phyloP scores from a whole-genome alignment of 1,140 invertebrate species.

The Drosophila auraria region DNA sequence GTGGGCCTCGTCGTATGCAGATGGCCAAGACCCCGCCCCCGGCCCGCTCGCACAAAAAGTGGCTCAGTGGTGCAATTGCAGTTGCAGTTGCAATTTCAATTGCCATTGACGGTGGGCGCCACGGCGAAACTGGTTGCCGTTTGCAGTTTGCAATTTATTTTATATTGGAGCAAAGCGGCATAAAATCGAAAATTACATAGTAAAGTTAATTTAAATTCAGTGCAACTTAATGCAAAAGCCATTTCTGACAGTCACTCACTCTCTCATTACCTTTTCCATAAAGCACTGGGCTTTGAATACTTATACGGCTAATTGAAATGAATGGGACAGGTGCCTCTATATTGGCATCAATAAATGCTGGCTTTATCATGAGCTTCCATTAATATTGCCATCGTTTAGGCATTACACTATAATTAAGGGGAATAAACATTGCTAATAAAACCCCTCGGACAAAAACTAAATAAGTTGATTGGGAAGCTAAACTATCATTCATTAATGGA shows the following conservation, averaged over 20 bases:
- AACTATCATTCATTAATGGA: no score
- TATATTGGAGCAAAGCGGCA: conserved; percentile 34
- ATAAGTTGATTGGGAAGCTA: no score
- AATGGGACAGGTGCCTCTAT: neutral
- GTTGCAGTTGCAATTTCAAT: conserved; percentile 29
- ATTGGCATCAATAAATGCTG: neutral
- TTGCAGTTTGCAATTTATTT: conserved; percentile 58
- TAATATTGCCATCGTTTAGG: neutral
- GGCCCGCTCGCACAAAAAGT: conserved; percentile 29
- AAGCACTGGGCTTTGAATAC: conserved; percentile 9
- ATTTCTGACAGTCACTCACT: conserved; percentile 33
- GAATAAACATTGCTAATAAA: no score
- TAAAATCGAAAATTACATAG: conserved; percentile 54
- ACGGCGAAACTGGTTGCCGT: conserved; percentile 60
- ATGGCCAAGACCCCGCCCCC: conserved; percentile 26
- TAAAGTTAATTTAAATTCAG: conserved; percentile 50
- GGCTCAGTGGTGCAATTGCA: conserved; percentile 52
- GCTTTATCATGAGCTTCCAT: neutral
- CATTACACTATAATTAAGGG: no score
- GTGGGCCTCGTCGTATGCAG: conserved; percentile 55
- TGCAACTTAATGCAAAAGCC: conserved; percentile 34
- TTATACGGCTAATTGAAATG: neutral
- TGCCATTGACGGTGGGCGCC: conserved; percentile 44
- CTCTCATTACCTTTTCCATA: conserved; percentile 11
- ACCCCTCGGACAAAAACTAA: no score